phyloP scores from a whole-genome alignment of 2,888 invertebrate species.

The Tridacna crocea region DNA sequence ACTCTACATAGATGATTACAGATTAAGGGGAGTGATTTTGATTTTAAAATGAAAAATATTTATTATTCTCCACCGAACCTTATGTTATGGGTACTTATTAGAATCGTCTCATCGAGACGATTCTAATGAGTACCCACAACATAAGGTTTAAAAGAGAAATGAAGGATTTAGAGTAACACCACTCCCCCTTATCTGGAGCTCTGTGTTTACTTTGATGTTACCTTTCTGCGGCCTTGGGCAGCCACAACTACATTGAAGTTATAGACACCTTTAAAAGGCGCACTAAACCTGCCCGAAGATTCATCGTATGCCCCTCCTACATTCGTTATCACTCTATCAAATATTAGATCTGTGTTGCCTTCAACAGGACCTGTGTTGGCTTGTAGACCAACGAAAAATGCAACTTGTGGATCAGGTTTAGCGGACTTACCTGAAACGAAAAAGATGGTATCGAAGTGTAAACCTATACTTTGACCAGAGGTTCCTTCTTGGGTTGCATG shows the following conservation, averaged over 20 bases:
- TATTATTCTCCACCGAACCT: too few species aligned
- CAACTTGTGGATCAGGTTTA: conserved; percentile 68
- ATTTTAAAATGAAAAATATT: too few species aligned
- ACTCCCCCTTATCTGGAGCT: too few species aligned
- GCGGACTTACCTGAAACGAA: conserved; percentile 71
- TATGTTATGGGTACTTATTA: too few species aligned
- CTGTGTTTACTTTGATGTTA: conserved; percentile 43
- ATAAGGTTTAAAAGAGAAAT: too few species aligned
- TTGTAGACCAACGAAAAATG: conserved; percentile 82
- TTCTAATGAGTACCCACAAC: too few species aligned
- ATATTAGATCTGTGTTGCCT: conserved; percentile 75
- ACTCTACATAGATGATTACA: too few species aligned
- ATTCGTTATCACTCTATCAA: conserved; percentile 81
- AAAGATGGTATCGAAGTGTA: not conserved
- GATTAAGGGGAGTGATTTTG: too few species aligned
- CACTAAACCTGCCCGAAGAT: conserved; percentile 79
- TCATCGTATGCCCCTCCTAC: conserved; percentile 77
- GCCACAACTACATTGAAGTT: conserved; percentile 82
- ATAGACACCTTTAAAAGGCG: conserved; percentile 81
- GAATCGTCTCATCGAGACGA: too few species aligned
- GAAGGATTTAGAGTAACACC: too few species aligned
- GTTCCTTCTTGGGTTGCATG: not conserved
- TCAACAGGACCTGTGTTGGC: conserved; percentile 79
- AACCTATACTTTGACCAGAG: not conserved
- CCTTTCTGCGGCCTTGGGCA: conserved; percentile 82